phyloP scores from a whole-genome alignment of 2,888 invertebrate species.

The Eupithecia dodoneata region DNA sequence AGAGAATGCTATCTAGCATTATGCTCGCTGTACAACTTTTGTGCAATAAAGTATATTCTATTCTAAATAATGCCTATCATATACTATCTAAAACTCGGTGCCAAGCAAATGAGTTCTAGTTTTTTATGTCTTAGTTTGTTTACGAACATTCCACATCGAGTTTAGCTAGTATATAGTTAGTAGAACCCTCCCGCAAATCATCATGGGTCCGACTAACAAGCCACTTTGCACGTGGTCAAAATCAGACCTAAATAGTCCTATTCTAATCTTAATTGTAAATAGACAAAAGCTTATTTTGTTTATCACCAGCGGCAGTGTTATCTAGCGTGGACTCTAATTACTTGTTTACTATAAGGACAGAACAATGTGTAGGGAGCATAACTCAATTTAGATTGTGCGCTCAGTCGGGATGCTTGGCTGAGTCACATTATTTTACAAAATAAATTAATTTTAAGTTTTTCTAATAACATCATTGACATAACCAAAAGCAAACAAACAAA shows the following conservation, averaged over 20 bases:
- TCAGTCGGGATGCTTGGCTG: slow-evolving; percentile 21
- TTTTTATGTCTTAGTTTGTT: too few species aligned
- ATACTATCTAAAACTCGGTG: too few species aligned
- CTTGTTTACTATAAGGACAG: not conserved
- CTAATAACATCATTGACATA: not conserved
- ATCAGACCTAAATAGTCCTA: not conserved
- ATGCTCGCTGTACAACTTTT: too few species aligned
- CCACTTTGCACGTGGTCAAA: not conserved
- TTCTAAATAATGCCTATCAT: too few species aligned
- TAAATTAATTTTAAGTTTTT: not conserved
- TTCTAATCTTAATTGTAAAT: not conserved
- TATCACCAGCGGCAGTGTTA: slow-evolving; percentile 2
- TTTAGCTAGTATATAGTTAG: not conserved
- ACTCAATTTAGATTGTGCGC: slow-evolving; percentile 35
- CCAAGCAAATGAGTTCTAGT: too few species aligned
- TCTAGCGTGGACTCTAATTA: not conserved
- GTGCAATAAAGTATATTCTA: too few species aligned
- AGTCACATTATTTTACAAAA: not conserved
- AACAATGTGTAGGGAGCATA: slow-evolving; percentile 21
- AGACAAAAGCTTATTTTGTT: slow-evolving; percentile 4
- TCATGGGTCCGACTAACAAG: not conserved
- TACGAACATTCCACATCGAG: too few species aligned
- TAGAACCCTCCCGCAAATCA: slow-evolving; percentile 27
- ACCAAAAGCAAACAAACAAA: not conserved
- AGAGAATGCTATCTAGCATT: too few species aligned